These are phyloP conservation scores for Caenorhabditis uteleia DNA, from an alignment of 2,888 invertebrate genomes.

Conservation along the genomic window DNA sequence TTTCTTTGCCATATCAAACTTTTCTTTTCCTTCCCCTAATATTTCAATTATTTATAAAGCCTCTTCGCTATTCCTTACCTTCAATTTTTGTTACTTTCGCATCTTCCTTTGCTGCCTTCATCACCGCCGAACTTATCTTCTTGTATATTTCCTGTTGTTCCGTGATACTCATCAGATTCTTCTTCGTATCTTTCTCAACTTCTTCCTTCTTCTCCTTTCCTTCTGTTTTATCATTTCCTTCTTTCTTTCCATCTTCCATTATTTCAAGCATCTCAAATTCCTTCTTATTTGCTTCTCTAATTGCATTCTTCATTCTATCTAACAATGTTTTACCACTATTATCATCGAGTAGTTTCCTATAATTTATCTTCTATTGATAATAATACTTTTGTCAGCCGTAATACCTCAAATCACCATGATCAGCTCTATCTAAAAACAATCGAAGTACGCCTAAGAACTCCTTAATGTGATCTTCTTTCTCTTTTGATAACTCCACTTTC, in stretches of 20 bases:
- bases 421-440: constrained; percentile 33
- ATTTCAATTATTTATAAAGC: neutral
- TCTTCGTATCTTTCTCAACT: too few species aligned
- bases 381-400: neutral
- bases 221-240: constrained; percentile 13
- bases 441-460: constrained; percentile 36
- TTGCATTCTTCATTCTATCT: constrained; percentile 38
- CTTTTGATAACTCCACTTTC: constrained; percentile 3
- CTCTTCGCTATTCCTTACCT: neutral
- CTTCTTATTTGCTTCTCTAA: constrained; percentile 30
- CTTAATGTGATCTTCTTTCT: constrained; percentile 38
- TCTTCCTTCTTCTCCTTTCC: neutral
- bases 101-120: constrained; percentile 27
- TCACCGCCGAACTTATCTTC: constrained; percentile 37
- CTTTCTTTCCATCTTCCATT: constrained; percentile 19
- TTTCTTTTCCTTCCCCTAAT: constrained; percentile 19
- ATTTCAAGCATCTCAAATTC: constrained; percentile 38
- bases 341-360: constrained; percentile 34
- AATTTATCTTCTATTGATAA: neutral
- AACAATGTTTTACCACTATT: constrained; percentile 33
- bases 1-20: constrained; percentile 25
- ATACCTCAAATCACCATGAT: constrained; percentile 35
- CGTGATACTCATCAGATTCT: constrained; percentile 21
- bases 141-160: constrained; percentile 37
- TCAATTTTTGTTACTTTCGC: constrained; percentile 4